These are phyloP conservation scores for Andrena hattorfiana DNA, from an alignment of 2,888 invertebrate species.

Conservation along the genomic window DNA sequence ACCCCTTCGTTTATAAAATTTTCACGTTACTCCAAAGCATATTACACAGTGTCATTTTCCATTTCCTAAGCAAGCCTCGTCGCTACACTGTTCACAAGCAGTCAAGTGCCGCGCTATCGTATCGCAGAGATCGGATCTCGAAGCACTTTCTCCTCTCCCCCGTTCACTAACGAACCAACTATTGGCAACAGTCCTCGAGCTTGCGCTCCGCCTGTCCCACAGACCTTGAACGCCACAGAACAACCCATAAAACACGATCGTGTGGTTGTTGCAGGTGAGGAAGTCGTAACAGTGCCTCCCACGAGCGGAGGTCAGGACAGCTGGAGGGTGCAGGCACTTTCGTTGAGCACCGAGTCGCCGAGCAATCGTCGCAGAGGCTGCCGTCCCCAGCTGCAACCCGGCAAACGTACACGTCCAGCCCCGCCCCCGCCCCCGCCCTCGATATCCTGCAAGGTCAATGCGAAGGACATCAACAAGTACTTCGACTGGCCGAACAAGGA, in stretches of 20 bases:
- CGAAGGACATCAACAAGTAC: constrained; percentile 78
- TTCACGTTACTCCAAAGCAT: too few species aligned
- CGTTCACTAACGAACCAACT: constrained; percentile 15
- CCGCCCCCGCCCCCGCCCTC: constrained; percentile 73
- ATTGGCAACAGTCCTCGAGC: neutral
- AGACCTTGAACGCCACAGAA: constrained; percentile 10
- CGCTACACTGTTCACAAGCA: too few species aligned
- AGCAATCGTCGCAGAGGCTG: constrained; percentile 70
- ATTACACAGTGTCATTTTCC: too few species aligned
- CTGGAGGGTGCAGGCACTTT: constrained; percentile 74
- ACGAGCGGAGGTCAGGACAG: constrained; percentile 71
- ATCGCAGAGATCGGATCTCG: neutral
- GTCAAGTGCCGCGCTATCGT: neutral
- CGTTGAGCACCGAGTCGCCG: constrained; percentile 72
- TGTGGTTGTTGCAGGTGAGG: constrained; percentile 79
- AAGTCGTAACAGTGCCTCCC: constrained; percentile 75
- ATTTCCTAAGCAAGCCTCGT: too few species aligned
- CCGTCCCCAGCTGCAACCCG: constrained; percentile 70
- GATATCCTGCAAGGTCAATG: constrained; percentile 76
- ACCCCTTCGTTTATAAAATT: too few species aligned
- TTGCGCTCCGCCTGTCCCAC: neutral
- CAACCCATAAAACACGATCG: constrained; percentile 17
- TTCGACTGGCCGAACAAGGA: constrained; percentile 81
- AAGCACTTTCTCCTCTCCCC: neutral
- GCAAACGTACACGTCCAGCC: constrained; percentile 62